Evolutionary conservation across 2,797 vertebrate genomes (phyloP).

Genomic region (Odontamblyopus rebecca): DNA sequence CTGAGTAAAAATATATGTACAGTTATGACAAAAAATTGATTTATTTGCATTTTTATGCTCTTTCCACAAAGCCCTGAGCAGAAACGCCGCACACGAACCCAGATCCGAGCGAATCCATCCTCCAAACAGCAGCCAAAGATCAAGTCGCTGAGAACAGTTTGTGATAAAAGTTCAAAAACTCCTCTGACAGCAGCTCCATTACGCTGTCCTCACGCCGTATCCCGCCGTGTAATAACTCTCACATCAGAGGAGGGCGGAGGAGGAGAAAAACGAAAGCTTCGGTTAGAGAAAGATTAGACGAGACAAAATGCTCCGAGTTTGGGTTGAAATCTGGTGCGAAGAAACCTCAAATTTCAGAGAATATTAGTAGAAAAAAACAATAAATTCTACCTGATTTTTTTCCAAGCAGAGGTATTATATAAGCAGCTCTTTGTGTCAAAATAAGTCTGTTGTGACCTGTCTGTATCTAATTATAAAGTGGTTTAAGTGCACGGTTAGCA

Average conservation of each 20-base stretch:
- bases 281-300: background rate
- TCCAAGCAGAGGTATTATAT: too few species aligned
- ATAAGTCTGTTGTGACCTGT: too few species aligned
- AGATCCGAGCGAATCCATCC: background rate
- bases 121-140: constrained; percentile 18
- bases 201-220: constrained; percentile 5
- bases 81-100: background rate
- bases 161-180: constrained; percentile 49
- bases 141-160: constrained; percentile 31
- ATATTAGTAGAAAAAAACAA: too few species aligned
- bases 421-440: too few species aligned
- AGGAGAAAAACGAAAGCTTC: background rate
- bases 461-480: too few species aligned
- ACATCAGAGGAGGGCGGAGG: background rate
- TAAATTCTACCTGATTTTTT: too few species aligned
- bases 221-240: constrained; percentile 10
- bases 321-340: too few species aligned
- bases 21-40: constrained; percentile 9
- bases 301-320: background rate
- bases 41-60: background rate
- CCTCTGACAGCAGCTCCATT: constrained; percentile 28
- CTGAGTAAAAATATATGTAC: background rate
- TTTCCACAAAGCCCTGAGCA: background rate
- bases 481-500: too few species aligned
- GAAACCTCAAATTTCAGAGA: too few species aligned